Percentiles rank a stretch among this genome's conserved stretches.
Conservation (phyloP, 2,797 vertebrate species). For the Hyperoplus lanceolatus region DNA sequence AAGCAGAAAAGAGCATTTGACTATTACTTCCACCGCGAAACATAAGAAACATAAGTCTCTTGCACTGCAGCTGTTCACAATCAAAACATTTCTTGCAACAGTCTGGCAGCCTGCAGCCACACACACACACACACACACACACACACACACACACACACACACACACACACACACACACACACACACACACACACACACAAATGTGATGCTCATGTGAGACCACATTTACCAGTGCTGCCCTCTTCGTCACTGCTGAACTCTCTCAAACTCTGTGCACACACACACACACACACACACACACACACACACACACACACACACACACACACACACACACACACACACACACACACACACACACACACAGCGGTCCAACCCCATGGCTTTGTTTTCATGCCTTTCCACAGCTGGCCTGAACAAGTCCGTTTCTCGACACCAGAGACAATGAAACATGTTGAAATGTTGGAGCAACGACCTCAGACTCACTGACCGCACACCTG, state of each 20-base stretch:
- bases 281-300: not conserved
- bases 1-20: not conserved
- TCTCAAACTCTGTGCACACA: slow-evolving; percentile 18
- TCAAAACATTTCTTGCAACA: not conserved
- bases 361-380: slow-evolving; percentile 3
- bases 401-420: slow-evolving; percentile 50
- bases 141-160: too few species aligned
- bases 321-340: slow-evolving; percentile 2
- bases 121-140: too few species aligned
- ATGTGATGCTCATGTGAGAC: slow-evolving; percentile 21
- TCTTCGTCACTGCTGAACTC: slow-evolving; percentile 30
- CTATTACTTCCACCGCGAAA: not conserved
- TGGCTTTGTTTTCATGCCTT: slow-evolving; percentile 52
- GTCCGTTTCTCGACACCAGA: slow-evolving; percentile 28
- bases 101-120: not conserved
- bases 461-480: not conserved
- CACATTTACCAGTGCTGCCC: not conserved
- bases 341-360: not conserved
- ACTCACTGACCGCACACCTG: slow-evolving; percentile 28
- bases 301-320: slow-evolving; percentile 4
- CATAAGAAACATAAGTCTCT: not conserved
- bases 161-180: slow-evolving; percentile 10
- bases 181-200: slow-evolving; percentile 12
- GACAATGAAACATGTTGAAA: slow-evolving; percentile 34
- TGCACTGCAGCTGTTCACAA: not conserved